Conservation (phyloP, 2,113 vertebrate genomes). For the Coryphaenoides rupestris region DNA sequence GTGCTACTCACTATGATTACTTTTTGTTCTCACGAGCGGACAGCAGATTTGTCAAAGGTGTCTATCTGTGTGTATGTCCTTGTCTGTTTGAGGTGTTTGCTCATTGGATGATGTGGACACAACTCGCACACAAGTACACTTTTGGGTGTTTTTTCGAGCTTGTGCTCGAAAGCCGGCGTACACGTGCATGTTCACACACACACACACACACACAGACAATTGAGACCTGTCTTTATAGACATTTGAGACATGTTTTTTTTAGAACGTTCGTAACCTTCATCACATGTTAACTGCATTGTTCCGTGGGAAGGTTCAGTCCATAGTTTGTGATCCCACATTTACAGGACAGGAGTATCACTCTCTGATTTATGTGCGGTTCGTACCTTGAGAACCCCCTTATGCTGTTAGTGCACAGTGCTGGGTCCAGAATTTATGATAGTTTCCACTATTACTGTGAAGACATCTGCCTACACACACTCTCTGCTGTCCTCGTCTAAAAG, state of each 20-base stretch:
- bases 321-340: slow-evolving; percentile 8
- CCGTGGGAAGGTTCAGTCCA: background rate
- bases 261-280: background rate
- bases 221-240: slow-evolving; percentile 11
- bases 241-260: background rate
- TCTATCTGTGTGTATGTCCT: too few species aligned
- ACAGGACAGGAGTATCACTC: slow-evolving; percentile 27
- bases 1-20: too few species aligned
- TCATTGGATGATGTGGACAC: too few species aligned
- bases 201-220: slow-evolving; percentile 18
- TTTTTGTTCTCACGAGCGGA: too few species aligned
- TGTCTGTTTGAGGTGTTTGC: too few species aligned
- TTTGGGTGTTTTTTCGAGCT: slow-evolving; percentile 34
- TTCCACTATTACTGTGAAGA: slow-evolving; percentile 58
- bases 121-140: too few species aligned
- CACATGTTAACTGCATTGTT: background rate
- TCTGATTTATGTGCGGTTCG: slow-evolving; percentile 31
- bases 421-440: slow-evolving; percentile 50
- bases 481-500: slow-evolving; percentile 56
- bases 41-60: too few species aligned
- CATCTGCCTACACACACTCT: slow-evolving; percentile 47
- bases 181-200: too few species aligned
- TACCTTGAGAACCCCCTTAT: slow-evolving; percentile 22
- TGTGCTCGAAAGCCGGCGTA: too few species aligned
- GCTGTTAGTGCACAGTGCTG: slow-evolving; percentile 23